phyloP scores from a whole-genome alignment of 2,888 invertebrate species.

The Lithophane leautieri region DNA sequence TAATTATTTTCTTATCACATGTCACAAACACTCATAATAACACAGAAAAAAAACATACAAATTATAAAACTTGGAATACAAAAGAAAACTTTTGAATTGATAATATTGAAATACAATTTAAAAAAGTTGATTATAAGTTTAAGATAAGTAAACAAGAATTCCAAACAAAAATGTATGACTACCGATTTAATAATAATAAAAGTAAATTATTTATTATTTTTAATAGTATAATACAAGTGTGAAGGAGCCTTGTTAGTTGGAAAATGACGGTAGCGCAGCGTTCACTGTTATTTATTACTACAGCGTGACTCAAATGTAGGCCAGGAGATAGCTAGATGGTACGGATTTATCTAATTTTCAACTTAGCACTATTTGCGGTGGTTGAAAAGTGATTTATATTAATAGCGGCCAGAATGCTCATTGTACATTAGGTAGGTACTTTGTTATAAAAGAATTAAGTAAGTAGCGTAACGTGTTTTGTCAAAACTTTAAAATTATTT shows the following conservation, averaged over 20 bases:
- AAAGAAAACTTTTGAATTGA: background rate
- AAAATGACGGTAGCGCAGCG: slow-evolving; percentile 67
- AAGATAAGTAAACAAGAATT: background rate
- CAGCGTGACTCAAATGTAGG: slow-evolving; percentile 68
- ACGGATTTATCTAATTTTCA: slow-evolving; percentile 18
- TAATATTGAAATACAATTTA: background rate
- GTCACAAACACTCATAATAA: slow-evolving; percentile 33
- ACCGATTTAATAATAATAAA: slow-evolving; percentile 10
- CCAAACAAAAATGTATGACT: background rate
- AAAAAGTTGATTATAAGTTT: background rate
- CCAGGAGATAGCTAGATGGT: slow-evolving; percentile 49
- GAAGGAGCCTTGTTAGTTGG: slow-evolving; percentile 45
- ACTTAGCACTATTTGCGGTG: slow-evolving; percentile 12
- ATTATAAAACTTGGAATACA: background rate
- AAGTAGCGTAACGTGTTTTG: background rate
- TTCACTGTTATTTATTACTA: slow-evolving; percentile 74
- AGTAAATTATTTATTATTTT: background rate
- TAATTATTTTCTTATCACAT: slow-evolving; percentile 46
- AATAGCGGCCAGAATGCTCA: background rate
- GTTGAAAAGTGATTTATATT: background rate
- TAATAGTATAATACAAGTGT: slow-evolving; percentile 42
- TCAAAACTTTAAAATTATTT: background rate
- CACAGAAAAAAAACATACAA: background rate
- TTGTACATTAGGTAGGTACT: background rate
- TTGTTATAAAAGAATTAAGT: background rate